These are phyloP conservation scores for Lasaia peninsularis DNA, from an alignment of 1,140 invertebrate genomes.

Conservation along the genomic window DNA sequence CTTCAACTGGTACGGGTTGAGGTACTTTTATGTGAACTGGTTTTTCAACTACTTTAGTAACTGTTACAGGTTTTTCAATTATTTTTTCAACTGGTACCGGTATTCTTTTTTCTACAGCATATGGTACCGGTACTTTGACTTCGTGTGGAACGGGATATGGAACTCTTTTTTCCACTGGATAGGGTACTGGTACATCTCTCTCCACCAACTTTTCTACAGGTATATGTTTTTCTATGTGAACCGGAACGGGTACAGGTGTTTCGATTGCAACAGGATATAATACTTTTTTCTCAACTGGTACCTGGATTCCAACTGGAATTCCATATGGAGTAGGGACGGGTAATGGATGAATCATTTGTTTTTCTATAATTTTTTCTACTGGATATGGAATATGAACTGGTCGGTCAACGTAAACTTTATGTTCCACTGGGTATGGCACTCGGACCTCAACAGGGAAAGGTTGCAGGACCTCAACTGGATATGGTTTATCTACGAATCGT, in stretches of 20 bases:
- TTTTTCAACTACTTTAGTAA: slow-evolving; percentile 78
- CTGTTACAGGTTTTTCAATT: slow-evolving; percentile 77
- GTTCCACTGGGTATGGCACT: slow-evolving; percentile 76
- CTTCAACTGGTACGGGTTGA: slow-evolving; percentile 67
- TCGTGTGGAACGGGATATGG: slow-evolving; percentile 60
- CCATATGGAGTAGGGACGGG: slow-evolving; percentile 58
- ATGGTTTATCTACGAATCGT: slow-evolving; percentile 70
- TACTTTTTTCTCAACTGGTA: slow-evolving; percentile 62
- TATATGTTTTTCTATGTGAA: slow-evolving; percentile 70
- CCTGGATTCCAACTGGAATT: slow-evolving; percentile 48
- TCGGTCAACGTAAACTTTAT: slow-evolving; percentile 72
- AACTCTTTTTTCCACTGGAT: slow-evolving; percentile 59
- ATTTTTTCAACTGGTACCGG: slow-evolving; percentile 73
- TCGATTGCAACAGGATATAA: slow-evolving; percentile 64
- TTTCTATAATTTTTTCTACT: slow-evolving; percentile 76
- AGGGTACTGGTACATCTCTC: slow-evolving; percentile 56
- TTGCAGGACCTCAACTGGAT: slow-evolving; percentile 66
- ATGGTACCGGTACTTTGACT: slow-evolving; percentile 60
- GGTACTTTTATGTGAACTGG: slow-evolving; percentile 68
- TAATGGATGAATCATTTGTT: slow-evolving; percentile 54
- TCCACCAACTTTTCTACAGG: slow-evolving; percentile 55
- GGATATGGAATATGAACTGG: slow-evolving; percentile 79
- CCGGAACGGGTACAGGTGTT: slow-evolving; percentile 66
- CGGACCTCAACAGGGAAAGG: slow-evolving; percentile 74
- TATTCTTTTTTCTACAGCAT: slow-evolving; percentile 65